phyloP scores from a whole-genome alignment of 2,797 vertebrate species.

The Sebastes hubbsi region DNA sequence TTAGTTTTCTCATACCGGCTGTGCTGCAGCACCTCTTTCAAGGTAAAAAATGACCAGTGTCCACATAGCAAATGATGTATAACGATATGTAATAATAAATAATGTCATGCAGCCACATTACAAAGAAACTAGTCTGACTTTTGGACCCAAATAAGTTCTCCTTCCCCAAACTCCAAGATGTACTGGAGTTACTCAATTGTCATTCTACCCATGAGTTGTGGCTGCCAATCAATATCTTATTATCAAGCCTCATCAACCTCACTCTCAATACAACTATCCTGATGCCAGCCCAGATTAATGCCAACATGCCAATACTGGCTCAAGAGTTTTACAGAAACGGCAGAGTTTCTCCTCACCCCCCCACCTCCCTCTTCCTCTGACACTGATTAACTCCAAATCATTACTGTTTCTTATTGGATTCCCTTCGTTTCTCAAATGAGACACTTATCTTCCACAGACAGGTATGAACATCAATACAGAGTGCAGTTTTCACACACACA shows the following conservation, averaged over 20 bases:
- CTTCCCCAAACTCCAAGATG: not conserved
- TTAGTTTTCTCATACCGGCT: no score
- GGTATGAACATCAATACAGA: slow-evolving; percentile 27
- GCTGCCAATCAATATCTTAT: slow-evolving; percentile 70
- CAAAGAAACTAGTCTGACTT: not conserved
- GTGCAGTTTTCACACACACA: not conserved
- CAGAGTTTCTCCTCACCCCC: slow-evolving; percentile 20
- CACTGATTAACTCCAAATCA: slow-evolving; percentile 48
- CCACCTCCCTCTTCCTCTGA: not conserved
- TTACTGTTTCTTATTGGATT: slow-evolving; percentile 38
- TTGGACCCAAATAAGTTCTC: not conserved
- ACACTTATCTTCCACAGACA: slow-evolving; percentile 52
- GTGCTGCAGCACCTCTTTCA: no score
- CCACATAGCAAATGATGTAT: not conserved
- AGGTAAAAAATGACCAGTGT: not conserved
- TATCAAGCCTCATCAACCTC: slow-evolving; percentile 65
- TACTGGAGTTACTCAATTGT: slow-evolving; percentile 32
- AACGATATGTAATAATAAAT: not conserved
- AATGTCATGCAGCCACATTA: not conserved
- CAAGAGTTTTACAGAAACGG: slow-evolving; percentile 19
- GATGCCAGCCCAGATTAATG: slow-evolving; percentile 50
- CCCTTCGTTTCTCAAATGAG: slow-evolving; percentile 37
- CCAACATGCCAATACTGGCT: slow-evolving; percentile 42
- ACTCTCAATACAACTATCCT: slow-evolving; percentile 43
- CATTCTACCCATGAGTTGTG: slow-evolving; percentile 28